phyloP scores from a whole-genome alignment of 2,113 vertebrate genomes.

The Tupaia chinensis region DNA sequence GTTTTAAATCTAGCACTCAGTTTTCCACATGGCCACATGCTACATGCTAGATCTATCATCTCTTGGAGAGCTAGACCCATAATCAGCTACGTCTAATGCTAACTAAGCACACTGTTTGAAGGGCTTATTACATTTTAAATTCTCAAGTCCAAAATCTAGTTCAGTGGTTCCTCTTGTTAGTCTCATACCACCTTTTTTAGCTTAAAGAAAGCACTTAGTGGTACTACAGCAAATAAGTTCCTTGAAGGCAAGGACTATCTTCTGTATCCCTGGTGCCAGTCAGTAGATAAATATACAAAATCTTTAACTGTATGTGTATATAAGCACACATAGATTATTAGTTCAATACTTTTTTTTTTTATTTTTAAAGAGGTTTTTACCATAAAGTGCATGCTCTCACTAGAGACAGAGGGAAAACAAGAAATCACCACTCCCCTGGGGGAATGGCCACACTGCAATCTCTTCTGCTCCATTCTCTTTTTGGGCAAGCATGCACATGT shows the following conservation, averaged over 20 bases:
- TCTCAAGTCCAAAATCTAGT: neutral
- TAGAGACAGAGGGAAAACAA: too few relatives aligned
- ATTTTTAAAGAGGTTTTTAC: too few relatives aligned
- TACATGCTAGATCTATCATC: neutral
- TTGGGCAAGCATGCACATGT: too few relatives aligned
- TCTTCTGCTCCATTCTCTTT: too few relatives aligned
- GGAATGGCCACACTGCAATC: too few relatives aligned
- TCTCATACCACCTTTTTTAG: neutral
- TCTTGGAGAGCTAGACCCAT: neutral
- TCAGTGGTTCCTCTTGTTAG: neutral
- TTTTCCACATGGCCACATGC: neutral
- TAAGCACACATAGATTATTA: neutral
- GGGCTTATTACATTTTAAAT: conserved; percentile 17
- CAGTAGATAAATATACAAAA: neutral
- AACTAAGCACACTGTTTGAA: neutral
- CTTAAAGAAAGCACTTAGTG: neutral
- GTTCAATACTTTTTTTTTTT: neutral
- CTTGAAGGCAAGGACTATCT: neutral
- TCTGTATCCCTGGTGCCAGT: neutral
- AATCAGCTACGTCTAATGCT: neutral
- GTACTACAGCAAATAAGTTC: neutral
- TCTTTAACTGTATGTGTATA: neutral
- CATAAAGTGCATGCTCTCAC: too few relatives aligned
- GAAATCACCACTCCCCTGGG: too few relatives aligned
- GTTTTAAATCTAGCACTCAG: neutral